These are phyloP conservation scores for Neolamprologus ventralis DNA, from an alignment of 2,113 vertebrate species.

Conservation along the genomic window DNA sequence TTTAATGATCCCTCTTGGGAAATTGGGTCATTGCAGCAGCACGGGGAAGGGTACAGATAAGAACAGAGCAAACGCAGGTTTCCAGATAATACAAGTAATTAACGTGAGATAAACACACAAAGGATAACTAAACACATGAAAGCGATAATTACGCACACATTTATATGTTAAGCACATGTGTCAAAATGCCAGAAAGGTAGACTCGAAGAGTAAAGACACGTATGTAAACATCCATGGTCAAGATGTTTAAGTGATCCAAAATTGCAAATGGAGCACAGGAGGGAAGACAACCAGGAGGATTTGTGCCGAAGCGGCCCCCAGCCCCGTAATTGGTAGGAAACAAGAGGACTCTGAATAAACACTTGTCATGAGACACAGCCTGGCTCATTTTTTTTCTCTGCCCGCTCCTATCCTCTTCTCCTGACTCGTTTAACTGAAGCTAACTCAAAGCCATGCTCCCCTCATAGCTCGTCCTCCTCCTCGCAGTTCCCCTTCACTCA, in stretches of 20 bases:
- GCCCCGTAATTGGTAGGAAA: constrained; percentile 59
- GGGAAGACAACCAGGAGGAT: background rate
- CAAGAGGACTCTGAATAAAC: constrained; percentile 60
- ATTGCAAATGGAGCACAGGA: constrained; percentile 22
- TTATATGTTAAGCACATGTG: background rate
- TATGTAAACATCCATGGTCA: background rate
- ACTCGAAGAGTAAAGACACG: background rate
- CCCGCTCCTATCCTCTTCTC: background rate
- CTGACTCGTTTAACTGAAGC: constrained; percentile 22
- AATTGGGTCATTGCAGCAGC: constrained; percentile 35
- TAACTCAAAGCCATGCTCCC: background rate
- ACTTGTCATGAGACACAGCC: constrained; percentile 43
- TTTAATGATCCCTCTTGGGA: constrained; percentile 68
- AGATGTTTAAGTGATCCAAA: constrained; percentile 21
- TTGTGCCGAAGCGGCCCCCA: constrained; percentile 29
- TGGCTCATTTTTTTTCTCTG: constrained; percentile 40
- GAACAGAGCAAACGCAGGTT: background rate
- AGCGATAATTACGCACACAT: background rate
- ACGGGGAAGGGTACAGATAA: constrained; percentile 19
- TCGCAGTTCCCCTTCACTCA: constrained; percentile 39
- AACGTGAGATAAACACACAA: constrained; percentile 23
- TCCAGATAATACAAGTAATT: constrained; percentile 25
- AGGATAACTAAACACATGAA: background rate
- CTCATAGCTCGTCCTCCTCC: background rate
- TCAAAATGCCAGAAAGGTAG: background rate